A percentile compares a stretch with the other conserved stretches of the same genome.
Evolutionary conservation across 2,113 vertebrate genomes (phyloP).

Genomic region (Brachyhypopomus occidentalis): DNA sequence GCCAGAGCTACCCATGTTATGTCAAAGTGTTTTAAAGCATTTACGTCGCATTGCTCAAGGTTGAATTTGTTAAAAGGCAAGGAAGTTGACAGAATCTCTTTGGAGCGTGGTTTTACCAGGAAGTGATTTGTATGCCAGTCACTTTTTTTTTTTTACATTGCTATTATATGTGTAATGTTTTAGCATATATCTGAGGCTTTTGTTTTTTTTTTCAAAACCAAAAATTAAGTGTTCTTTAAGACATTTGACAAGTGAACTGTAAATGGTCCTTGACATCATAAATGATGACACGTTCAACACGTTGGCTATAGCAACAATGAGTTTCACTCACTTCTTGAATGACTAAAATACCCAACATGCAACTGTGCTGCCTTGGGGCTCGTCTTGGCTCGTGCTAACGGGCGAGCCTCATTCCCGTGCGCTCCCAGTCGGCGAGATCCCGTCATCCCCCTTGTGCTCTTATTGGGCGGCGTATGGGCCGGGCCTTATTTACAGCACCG

Average conservation of each 20-base stretch:
- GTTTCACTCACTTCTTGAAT: too few relatives aligned
- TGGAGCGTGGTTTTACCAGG: conserved; percentile 70
- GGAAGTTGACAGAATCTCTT: conserved; percentile 75
- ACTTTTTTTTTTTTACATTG: conserved; percentile 60
- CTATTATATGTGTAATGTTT: conserved; percentile 67
- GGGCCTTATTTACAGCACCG: conserved; percentile 48
- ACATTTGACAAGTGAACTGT: too few relatives aligned
- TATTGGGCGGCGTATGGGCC: conserved; percentile 7
- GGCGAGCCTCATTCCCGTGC: not conserved
- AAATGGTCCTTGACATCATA: too few relatives aligned
- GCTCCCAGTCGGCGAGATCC: not conserved
- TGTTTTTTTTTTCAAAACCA: not conserved
- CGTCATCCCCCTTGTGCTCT: not conserved
- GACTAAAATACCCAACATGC: too few relatives aligned
- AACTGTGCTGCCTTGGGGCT: not conserved
- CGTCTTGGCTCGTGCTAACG: not conserved
- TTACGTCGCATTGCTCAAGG: conserved; percentile 67
- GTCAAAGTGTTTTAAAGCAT: conserved; percentile 79
- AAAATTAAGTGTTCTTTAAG: not conserved
- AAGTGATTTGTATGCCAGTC: conserved; percentile 73
- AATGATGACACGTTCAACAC: too few relatives aligned
- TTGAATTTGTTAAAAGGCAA: conserved; percentile 73
- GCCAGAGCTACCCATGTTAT: conserved; percentile 69
- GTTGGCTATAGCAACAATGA: too few relatives aligned
- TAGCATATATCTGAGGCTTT: not conserved